Base-by-base conservation (phyloP, 2,888 invertebrate genomes). In the Acleris sparsana region DNA sequence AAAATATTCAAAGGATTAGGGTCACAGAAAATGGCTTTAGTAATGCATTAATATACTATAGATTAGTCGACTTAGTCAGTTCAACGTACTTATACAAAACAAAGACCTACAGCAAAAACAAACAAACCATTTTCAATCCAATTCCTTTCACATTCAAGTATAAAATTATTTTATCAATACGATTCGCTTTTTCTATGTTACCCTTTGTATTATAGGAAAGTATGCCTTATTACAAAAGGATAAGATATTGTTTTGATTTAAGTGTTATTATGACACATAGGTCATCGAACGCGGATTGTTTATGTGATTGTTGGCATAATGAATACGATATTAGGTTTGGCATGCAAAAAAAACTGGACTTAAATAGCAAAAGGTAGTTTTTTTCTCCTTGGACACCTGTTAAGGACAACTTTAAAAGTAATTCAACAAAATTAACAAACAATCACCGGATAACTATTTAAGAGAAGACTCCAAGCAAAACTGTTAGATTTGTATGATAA, bases 201-300 rank as follows among this genome's bases (percentile, higher is more conserved):
- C 33, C 33, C 20, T 17, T 29, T 6, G 17, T 44, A 11, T 55
- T 44, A 60, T 20, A 44, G 51, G 29, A 60, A 55, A 20, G 39
- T 2, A 51, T 33, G 60, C 25, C 59, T 51, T 65, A 60, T 55
- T 44, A 1, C 53, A 17, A 20, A 49, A n/a, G 9, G 5, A 16
- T 39, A 61, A 51, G 51, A 55, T 56, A 29, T 55, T 18, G 33
- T 51, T 11, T 17, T 13, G 39, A 49, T 18, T 17, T 29, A 7
- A 22, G 18, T 33, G 7, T 25, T 3, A 51, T 22, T 66, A 61
- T 62, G 57, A 53, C 61, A 57, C 56, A 62, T 46, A 20, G 66
- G 66, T 66, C 66, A 66, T 57, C 57, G 66, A 46, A 62, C 66
- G 66, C 57, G 3, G 33, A 33, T 62, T 66, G 65, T 65, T 61